Conservation (phyloP, 2,113 vertebrate species). For the Epinephelus lanceolatus region DNA sequence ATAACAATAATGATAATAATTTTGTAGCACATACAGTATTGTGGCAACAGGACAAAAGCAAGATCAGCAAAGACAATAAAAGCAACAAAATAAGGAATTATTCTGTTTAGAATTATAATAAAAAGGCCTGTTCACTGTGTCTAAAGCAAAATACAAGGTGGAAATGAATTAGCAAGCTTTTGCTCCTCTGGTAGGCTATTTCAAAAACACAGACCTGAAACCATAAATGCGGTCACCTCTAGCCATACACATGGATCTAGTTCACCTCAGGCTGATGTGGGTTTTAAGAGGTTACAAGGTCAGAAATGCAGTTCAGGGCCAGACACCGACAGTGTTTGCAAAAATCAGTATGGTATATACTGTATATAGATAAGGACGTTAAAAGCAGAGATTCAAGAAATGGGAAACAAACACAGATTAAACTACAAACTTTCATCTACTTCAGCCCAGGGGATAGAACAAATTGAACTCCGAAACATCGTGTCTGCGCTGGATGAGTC, state of each 20-base stretch:
- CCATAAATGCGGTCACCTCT: neutral
- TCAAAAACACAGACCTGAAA: neutral
- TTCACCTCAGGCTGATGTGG: neutral
- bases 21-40: neutral
- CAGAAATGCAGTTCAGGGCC: neutral
- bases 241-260: neutral
- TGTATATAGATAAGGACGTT: neutral
- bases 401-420: slow-evolving; percentile 29
- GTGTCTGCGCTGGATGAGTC: slow-evolving; percentile 60
- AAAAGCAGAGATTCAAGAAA: slow-evolving; percentile 11
- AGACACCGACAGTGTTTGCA: neutral
- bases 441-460: slow-evolving; percentile 34
- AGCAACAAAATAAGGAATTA: neutral
- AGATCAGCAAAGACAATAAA: neutral
- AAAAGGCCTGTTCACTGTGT: neutral
- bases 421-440: slow-evolving; percentile 35
- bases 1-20: neutral
- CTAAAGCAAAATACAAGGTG: neutral
- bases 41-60: neutral
- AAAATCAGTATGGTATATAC: neutral
- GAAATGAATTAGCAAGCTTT: neutral
- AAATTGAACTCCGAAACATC: slow-evolving; percentile 51
- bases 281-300: neutral
- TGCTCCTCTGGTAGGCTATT: neutral
- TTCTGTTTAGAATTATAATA: neutral